Conservation (phyloP, 2,113 vertebrate genomes). For the Nicator chloris region DNA sequence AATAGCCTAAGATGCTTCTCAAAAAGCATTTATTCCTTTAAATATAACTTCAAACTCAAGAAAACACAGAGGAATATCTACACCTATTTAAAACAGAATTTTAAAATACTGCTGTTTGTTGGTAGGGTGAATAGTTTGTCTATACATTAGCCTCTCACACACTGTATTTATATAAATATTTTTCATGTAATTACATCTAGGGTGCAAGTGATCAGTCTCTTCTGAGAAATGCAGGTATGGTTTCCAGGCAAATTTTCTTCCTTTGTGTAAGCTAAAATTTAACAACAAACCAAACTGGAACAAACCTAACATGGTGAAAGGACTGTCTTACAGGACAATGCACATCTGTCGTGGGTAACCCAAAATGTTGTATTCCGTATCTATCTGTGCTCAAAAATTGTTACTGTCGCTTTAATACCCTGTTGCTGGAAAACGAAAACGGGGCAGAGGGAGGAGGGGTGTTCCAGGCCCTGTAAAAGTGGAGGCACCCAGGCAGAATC, state of each 20-base stretch:
- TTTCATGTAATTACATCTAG: background rate
- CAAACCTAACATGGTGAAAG: background rate
- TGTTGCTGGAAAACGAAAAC: rapidly evolving
- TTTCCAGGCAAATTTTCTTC: background rate
- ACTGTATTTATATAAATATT: background rate
- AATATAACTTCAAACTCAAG: background rate
- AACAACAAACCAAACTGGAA: background rate
- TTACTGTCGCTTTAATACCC: background rate
- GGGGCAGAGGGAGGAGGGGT: rapidly evolving
- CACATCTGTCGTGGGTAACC: rapidly evolving
- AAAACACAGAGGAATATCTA: background rate
- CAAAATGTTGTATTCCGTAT: background rate
- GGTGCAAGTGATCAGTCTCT: background rate
- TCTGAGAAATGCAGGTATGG: background rate
- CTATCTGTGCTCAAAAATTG: background rate
- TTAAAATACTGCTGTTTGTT: background rate
- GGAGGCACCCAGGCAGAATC: background rate
- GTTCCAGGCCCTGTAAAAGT: background rate
- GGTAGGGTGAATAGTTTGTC: background rate
- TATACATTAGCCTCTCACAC: background rate
- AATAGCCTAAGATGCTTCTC: background rate
- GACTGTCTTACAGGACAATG: too few species aligned
- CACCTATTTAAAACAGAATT: background rate
- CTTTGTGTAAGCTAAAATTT: background rate
- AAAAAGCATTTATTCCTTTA: background rate